Evolutionary conservation across 2,113 vertebrate species (phyloP), one percentile per base, ranked within the genome.

Genomic region (Plotosus lineatus): DNA sequence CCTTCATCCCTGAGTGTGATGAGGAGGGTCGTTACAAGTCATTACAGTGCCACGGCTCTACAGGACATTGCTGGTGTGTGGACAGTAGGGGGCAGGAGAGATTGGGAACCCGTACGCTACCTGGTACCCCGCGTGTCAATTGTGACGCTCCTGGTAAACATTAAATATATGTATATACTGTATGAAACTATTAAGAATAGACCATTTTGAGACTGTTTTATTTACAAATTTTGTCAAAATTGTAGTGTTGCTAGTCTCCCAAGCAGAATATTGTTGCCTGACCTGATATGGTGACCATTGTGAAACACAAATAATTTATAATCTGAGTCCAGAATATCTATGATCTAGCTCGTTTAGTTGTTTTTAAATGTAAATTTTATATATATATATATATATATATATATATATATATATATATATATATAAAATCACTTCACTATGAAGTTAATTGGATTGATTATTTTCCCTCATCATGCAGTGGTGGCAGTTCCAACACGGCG

Each of bases 21-120:
- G 91, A 92, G 4, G 86, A 91, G 31, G 95, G 94, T 0, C 83
- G 85, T 68, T 95, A 94, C 86, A 84, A 81, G 38, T 86, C 94
- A 0, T 83, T 92, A 74, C 95, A 95, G 87, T 95, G 95, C 82
- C 94, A 94, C 0, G 1, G 90, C 53, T 89, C 90, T 85, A 91
- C 90, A 0, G 92, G 94, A 53, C 75, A 93, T 80, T 95, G 93
- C 86, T 95, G 94, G 93, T 95, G 94, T 0, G 94, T 95, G 83
- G 90, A 93, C 0, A 53, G 19, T 0, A 55, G 87, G 0, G 93
- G 94, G 5, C 88, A 88, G 28, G 94, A 95, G 84, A 86, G 93
- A 12, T 81, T 90, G 0, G 93, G 93, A 7, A 95, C 92, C 0
- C 83, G 88, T 15, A 93, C 86, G 0, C 87, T 84, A 0, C 92